These are phyloP conservation scores for Notamacropus eugenii DNA, from an alignment of 2,797 vertebrate genomes.

Conservation along the genomic window DNA sequence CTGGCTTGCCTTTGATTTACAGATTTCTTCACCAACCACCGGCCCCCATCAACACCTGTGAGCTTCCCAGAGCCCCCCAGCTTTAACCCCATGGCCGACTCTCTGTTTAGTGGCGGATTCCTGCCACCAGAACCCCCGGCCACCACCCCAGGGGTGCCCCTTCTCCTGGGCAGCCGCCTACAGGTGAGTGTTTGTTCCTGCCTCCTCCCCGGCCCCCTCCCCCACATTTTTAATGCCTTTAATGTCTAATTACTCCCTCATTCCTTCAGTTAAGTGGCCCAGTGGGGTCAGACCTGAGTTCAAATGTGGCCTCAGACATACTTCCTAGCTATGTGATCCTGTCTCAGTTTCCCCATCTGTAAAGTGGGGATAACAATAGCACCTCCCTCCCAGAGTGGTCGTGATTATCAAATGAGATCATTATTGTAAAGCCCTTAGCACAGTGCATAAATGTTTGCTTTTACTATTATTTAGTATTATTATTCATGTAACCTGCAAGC, in stretches of 20 bases:
- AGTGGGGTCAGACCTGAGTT: not conserved
- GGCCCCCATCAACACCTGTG: conserved; percentile 56
- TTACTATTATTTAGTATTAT: not conserved
- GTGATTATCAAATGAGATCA: not conserved
- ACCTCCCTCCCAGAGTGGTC: not conserved
- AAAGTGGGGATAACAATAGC: not conserved
- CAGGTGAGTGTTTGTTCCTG: conserved; percentile 78
- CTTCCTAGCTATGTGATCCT: not conserved
- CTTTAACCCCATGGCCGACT: conserved; percentile 75
- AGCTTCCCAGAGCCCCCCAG: conserved; percentile 80
- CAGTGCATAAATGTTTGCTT: not conserved
- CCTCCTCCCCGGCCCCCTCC: not conserved
- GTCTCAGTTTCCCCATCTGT: not conserved
- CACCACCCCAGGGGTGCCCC: not conserved
- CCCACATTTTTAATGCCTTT: not conserved
- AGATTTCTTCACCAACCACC: conserved; percentile 84
- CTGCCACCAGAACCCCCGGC: conserved; percentile 65
- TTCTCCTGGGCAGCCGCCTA: conserved; percentile 59
- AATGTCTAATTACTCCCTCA: not conserved
- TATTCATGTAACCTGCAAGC: not conserved
- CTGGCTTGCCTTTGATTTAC: conserved; percentile 59
- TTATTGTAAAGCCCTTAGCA: not conserved
- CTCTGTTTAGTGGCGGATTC: conserved; percentile 70
- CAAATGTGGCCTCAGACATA: not conserved
- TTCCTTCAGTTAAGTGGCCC: not conserved